These are phyloP conservation scores for Puma concolor DNA, from an alignment of 2,113 vertebrate species.

Conservation along the genomic window DNA sequence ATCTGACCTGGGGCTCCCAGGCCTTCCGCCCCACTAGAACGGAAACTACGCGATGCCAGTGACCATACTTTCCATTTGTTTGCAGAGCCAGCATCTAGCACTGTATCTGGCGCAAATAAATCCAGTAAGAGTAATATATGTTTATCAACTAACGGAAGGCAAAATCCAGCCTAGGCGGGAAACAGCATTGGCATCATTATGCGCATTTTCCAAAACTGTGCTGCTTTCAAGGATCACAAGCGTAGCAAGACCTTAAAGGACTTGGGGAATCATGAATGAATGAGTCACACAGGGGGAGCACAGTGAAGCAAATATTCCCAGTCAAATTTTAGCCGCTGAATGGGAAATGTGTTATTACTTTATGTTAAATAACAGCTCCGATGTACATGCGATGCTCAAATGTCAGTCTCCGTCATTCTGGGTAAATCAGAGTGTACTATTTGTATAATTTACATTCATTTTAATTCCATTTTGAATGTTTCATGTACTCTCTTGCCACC, in stretches of 20 bases:
- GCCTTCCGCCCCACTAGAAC: neutral
- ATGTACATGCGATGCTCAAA: no score
- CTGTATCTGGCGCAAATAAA: neutral
- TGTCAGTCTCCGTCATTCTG: neutral
- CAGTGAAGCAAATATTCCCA: neutral
- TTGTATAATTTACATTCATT: neutral
- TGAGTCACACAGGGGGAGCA: neutral
- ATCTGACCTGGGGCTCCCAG: no score
- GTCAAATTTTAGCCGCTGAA: neutral
- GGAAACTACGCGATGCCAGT: accelerated
- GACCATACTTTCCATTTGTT: neutral
- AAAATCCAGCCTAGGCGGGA: neutral
- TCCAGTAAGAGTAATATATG: neutral
- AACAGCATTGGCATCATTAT: neutral
- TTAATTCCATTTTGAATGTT: neutral
- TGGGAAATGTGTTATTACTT: neutral
- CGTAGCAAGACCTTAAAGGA: neutral
- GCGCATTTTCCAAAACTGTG: neutral
- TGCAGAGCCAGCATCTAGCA: neutral
- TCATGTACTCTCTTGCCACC: neutral
- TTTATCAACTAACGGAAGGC: neutral
- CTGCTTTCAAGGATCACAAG: neutral
- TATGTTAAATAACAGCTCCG: neutral
- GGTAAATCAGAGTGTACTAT: neutral
- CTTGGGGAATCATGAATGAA: neutral